Evolutionary conservation across 1,140 invertebrate genomes (phyloP), one percentile per base, ranked within the genome.

Genomic region (Scaptomyza hsui): DNA sequence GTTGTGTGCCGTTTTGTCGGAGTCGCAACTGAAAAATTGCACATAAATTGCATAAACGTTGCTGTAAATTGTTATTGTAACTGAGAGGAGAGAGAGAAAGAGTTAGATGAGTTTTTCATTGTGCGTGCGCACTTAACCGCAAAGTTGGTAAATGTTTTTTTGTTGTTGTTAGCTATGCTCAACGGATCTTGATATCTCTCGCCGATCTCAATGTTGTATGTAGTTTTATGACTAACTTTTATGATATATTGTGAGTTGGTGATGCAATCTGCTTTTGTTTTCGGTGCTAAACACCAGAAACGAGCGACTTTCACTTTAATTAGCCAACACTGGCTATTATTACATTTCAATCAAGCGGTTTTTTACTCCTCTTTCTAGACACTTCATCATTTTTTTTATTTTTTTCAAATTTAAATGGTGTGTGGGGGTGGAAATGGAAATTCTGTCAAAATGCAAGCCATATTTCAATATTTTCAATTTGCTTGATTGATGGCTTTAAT

Each of bases 31-130:
- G 79, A 83, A 83, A 83, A 85, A 83, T 83, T 83, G 72, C 80
- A 72, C 67, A 83, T 83, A 83, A 83, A 83, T 83, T 83, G 79
- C 79, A 83, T 75, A 85, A 83, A 83, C n/a, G 32, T 41, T 37
- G 52, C 49, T 67, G 51, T 79, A 80, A 79, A 76, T 80, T 76
- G 77, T 65, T 55, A 49, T 59, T 57, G 49, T 24, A 61, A 45
- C 4, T 15, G 10, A 32, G 15, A 32, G 35, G 37, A 21, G 1
- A 1, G 6, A 29, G n/a, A 6, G 12, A 3, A 18, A 24, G 37
- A n/a, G n/a, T n/a, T 16, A 16, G 16, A 0, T 2, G 55, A 29
- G 5, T 9, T 26, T 60, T 71, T 49, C 80, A 83, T 83, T 83
- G 79, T 83, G 79, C 79, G 79, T 83, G 80, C 45, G 71, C 79